phyloP scores from a whole-genome alignment of 2,797 vertebrate genomes.

The Acanthurus leucopareius region DNA sequence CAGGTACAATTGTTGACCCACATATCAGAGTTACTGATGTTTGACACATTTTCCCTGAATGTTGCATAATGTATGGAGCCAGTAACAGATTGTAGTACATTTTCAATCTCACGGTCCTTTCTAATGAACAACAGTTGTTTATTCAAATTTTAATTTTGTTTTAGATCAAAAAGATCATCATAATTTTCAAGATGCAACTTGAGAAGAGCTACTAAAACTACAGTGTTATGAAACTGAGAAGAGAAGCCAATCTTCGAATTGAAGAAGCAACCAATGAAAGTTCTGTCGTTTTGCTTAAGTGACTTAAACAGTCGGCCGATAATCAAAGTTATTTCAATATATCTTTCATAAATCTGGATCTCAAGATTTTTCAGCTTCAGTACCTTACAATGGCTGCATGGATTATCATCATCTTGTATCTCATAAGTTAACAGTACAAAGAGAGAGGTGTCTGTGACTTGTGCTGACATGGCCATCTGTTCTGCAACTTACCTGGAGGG shows the following conservation, averaged over 20 bases:
- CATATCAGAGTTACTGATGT: neutral
- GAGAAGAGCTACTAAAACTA: no score
- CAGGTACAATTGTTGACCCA: neutral
- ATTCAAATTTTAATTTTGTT: neutral
- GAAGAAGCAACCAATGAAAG: neutral
- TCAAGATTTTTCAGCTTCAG: no score
- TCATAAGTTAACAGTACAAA: neutral
- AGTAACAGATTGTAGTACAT: neutral
- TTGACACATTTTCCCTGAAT: conserved; percentile 26
- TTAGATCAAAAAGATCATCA: neutral
- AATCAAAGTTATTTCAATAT: neutral
- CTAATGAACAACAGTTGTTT: neutral
- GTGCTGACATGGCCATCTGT: no score
- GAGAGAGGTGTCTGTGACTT: neutral
- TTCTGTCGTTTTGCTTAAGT: neutral
- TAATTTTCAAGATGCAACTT: neutral
- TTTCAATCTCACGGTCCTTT: neutral
- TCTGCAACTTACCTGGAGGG: conserved; percentile 89
- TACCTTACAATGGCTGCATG: no score
- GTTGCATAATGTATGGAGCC: conserved; percentile 2
- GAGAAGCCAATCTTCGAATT: neutral
- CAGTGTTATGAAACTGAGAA: no score
- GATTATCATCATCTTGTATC: no score
- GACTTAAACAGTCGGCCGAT: neutral
- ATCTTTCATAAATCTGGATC: neutral